phyloP scores from a whole-genome alignment of 2,797 vertebrate species.

The Uromys caudimaculatus region DNA sequence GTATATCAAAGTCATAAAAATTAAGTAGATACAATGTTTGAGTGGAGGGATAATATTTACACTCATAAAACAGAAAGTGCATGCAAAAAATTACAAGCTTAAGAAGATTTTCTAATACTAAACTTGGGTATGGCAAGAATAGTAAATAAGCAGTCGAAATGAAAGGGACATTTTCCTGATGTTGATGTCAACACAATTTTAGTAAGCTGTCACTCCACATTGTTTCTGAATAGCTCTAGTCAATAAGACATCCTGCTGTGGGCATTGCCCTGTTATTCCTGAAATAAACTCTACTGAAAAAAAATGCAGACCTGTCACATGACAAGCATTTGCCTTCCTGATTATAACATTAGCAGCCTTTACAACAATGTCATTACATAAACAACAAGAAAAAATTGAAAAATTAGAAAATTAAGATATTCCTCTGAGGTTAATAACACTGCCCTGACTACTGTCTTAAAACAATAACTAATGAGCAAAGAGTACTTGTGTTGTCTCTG shows the following conservation, averaged over 20 bases:
- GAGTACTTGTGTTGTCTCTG: not conserved
- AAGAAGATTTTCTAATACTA: conserved; percentile 34
- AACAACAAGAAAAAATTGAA: not conserved
- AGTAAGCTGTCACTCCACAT: not conserved
- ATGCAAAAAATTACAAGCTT: conserved; percentile 27
- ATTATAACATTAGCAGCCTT: conserved; percentile 31
- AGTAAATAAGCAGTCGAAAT: conserved; percentile 34
- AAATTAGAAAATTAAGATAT: not conserved
- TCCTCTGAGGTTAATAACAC: not conserved
- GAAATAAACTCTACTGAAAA: not conserved
- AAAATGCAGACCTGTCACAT: not conserved
- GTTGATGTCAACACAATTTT: conserved; percentile 1
- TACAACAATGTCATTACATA: conserved; percentile 43
- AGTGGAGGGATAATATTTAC: not conserved
- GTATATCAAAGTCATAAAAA: not conserved
- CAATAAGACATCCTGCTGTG: not conserved
- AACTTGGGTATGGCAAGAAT: not conserved
- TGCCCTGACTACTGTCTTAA: not conserved
- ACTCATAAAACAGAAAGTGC: not conserved
- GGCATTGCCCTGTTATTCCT: not conserved
- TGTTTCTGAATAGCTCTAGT: conserved; percentile 7
- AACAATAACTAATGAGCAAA: not conserved
- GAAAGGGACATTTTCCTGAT: not conserved
- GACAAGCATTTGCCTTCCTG: conserved; percentile 2
- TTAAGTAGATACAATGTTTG: not conserved